A percentile compares a stretch with the other conserved stretches of the same genome.
phyloP scores from a whole-genome alignment of 2,113 vertebrate species.

The Hyperoodon ampullatus region DNA sequence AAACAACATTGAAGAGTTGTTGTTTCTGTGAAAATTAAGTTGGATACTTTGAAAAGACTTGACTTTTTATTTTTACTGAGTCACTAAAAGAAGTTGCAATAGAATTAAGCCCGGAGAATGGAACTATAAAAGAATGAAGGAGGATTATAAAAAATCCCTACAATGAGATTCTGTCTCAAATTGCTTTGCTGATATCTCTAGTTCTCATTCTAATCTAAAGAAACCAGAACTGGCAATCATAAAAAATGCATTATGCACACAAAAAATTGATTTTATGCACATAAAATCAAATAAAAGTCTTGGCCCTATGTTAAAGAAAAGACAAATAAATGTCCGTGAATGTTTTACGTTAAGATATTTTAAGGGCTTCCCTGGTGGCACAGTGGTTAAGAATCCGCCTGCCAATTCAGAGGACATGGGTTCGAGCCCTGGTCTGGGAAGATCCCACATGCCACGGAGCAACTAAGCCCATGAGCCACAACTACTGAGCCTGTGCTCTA shows the following conservation, averaged over 20 bases:
- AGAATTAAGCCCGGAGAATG: slow-evolving; percentile 1
- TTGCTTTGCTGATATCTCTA: not conserved
- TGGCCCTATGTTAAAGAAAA: not conserved
- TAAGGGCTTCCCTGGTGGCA: not conserved
- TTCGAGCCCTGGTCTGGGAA: no score
- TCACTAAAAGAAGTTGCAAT: not conserved
- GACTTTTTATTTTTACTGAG: slow-evolving; percentile 35
- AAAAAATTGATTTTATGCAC: not conserved
- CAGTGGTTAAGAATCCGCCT: no score
- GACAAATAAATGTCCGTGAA: not conserved
- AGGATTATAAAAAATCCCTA: slow-evolving; percentile 43
- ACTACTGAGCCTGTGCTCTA: no score
- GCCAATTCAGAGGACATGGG: no score
- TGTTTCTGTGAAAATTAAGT: slow-evolving; percentile 43
- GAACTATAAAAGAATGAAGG: slow-evolving; percentile 28
- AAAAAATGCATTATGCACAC: not conserved
- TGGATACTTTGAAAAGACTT: not conserved
- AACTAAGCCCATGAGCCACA: no score
- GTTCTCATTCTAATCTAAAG: not conserved
- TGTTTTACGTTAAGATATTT: slow-evolving; percentile 1
- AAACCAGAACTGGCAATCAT: slow-evolving; percentile 11
- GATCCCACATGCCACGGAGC: no score
- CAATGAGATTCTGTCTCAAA: not conserved
- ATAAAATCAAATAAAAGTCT: slow-evolving; percentile 37
- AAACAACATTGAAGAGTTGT: not conserved